These are phyloP conservation scores for Pheucticus melanocephalus DNA, from an alignment of 2,113 vertebrate species.

Conservation along the genomic window DNA sequence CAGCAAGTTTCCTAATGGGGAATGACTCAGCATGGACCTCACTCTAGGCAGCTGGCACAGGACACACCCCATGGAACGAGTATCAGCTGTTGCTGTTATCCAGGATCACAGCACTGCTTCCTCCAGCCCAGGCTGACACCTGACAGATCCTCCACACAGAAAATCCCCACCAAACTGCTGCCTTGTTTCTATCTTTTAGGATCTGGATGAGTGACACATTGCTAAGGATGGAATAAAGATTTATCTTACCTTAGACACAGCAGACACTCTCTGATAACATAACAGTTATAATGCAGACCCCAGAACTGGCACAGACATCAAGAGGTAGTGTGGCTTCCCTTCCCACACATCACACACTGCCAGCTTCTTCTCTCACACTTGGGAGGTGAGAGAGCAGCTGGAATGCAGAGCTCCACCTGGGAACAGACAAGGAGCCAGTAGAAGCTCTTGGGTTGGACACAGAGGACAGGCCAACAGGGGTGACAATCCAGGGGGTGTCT, in stretches of 20 bases:
- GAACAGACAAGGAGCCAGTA: rapidly evolving
- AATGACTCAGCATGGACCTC: not conserved
- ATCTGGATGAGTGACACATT: not conserved
- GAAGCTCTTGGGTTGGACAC: not conserved
- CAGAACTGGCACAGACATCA: not conserved
- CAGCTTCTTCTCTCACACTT: not conserved
- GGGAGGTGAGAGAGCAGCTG: not conserved
- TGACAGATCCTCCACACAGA: not conserved
- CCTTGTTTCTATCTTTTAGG: not conserved
- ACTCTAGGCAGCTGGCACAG: not conserved
- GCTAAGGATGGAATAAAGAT: not conserved
- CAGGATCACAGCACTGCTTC: not conserved
- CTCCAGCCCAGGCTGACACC: not conserved
- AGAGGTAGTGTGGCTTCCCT: not conserved
- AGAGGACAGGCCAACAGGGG: not conserved
- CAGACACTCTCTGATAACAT: not conserved
- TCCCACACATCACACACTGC: not conserved
- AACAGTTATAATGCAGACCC: not conserved
- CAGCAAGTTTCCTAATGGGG: not conserved
- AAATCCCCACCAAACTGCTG: not conserved
- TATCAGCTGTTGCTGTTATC: not conserved
- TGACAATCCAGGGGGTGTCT: not conserved
- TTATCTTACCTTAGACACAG: not conserved
- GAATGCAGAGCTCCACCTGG: not conserved
- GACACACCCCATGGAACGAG: not conserved